These are phyloP conservation scores for Tetramorium parvispinum DNA, from an alignment of 1,140 invertebrate species.

Conservation along the genomic window DNA sequence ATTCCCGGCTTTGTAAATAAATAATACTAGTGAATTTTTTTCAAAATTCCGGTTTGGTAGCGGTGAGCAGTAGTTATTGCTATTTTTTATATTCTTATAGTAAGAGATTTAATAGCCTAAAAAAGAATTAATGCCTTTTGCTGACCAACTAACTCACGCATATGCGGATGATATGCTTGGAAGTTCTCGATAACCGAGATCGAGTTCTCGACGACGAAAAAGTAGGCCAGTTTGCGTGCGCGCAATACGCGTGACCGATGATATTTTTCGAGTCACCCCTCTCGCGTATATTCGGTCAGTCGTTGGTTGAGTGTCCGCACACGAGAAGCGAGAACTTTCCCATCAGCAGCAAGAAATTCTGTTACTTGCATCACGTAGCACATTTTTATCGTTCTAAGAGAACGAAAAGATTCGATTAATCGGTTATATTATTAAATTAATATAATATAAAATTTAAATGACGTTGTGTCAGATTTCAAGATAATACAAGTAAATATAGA, in stretches of 20 bases:
- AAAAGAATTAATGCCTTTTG: background rate
- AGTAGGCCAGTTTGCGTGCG: slow-evolving; percentile 17
- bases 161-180: background rate
- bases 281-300: slow-evolving; percentile 27
- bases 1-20: background rate
- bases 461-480: background rate
- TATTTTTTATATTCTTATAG: background rate
- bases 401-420: slow-evolving; percentile 9
- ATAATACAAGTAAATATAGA: background rate
- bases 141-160: background rate
- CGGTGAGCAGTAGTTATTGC: background rate
- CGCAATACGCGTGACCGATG: slow-evolving; percentile 13
- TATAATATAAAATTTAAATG: background rate
- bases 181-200: slow-evolving; percentile 25
- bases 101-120: background rate
- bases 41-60: slow-evolving; percentile 19
- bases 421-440: background rate
- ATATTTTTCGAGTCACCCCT: slow-evolving; percentile 41
- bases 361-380: slow-evolving; percentile 19
- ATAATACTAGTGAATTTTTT: slow-evolving; percentile 8
- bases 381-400: background rate
- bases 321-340: slow-evolving; percentile 35
- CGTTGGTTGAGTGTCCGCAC: background rate
- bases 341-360: slow-evolving; percentile 2
- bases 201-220: slow-evolving; percentile 21